Evolutionary conservation across 2,797 vertebrate genomes (phyloP).

Genomic region (Hybognathus amarus): DNA sequence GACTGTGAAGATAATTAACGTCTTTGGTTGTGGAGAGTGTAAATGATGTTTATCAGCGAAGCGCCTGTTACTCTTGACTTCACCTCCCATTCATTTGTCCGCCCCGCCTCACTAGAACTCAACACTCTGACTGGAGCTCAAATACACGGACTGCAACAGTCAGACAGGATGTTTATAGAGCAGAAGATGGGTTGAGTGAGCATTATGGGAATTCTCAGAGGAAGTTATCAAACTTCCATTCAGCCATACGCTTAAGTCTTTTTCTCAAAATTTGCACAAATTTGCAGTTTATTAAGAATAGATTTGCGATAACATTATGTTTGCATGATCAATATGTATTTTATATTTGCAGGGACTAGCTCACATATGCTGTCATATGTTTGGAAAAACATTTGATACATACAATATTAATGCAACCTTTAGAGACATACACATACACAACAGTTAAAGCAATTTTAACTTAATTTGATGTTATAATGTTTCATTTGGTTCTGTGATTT

Average conservation of each 20-base stretch:
- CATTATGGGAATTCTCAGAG: neutral
- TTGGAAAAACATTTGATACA: neutral
- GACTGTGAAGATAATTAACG: slow-evolving; percentile 60
- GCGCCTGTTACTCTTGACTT: neutral
- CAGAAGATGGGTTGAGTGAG: slow-evolving; percentile 5
- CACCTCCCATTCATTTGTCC: slow-evolving; percentile 34
- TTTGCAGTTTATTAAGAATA: neutral
- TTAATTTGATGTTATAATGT: neutral
- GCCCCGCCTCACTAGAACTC: neutral
- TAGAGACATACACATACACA: neutral
- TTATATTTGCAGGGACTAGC: neutral
- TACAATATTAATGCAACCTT: neutral
- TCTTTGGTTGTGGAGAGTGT: slow-evolving; percentile 44
- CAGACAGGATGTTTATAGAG: slow-evolving; percentile 5
- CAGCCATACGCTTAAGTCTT: neutral
- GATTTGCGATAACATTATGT: neutral
- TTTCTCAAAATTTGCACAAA: neutral
- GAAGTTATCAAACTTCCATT: neutral
- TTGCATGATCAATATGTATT: neutral
- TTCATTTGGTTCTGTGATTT: neutral
- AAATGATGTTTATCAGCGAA: slow-evolving; percentile 52
- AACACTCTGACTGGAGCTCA: neutral
- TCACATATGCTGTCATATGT: neutral
- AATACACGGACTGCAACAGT: neutral
- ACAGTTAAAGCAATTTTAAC: neutral